A percentile compares a stretch with the other conserved stretches of the same genome.
phyloP scores from a whole-genome alignment of 2,888 invertebrate genomes.

The Pinctada fucata region DNA sequence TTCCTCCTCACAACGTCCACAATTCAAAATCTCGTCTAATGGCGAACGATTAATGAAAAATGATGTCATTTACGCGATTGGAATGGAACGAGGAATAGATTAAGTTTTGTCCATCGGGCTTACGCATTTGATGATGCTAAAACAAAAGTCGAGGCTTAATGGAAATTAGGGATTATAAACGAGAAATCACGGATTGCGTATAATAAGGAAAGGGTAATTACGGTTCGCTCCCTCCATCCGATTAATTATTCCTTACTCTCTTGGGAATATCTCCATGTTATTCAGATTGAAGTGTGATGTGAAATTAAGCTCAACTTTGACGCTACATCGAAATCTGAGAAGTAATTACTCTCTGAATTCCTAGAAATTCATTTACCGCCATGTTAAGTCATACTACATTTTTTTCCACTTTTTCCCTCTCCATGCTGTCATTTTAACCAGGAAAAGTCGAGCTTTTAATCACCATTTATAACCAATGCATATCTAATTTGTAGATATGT shows the following conservation, averaged over 20 bases:
- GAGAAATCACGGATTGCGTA: slow-evolving; percentile 28
- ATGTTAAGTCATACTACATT: no score
- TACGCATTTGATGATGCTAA: slow-evolving; percentile 25
- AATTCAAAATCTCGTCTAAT: no score
- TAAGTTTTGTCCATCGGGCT: slow-evolving; percentile 31
- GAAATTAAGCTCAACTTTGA: slow-evolving; percentile 30
- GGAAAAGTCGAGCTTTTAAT: no score
- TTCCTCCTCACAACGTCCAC: no score
- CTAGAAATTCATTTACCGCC: no score
- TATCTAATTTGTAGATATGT: no score
- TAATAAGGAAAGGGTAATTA: slow-evolving; percentile 34
- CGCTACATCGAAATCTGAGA: background rate
- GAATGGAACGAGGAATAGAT: slow-evolving; percentile 13
- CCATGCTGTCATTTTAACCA: no score
- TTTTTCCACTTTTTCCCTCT: no score
- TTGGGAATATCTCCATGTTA: slow-evolving; percentile 27
- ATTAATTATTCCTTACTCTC: slow-evolving; percentile 33
- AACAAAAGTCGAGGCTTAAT: slow-evolving; percentile 35
- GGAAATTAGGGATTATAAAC: slow-evolving; percentile 38
- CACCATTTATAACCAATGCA: no score
- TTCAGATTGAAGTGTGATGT: slow-evolving; percentile 33
- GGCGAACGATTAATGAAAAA: slow-evolving; percentile 22
- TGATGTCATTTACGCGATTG: slow-evolving; percentile 28
- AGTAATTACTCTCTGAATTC: background rate
- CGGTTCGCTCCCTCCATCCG: slow-evolving; percentile 25